Base-by-base conservation (phyloP, 2,797 vertebrate species). In the Rhynchotus rufescens region DNA sequence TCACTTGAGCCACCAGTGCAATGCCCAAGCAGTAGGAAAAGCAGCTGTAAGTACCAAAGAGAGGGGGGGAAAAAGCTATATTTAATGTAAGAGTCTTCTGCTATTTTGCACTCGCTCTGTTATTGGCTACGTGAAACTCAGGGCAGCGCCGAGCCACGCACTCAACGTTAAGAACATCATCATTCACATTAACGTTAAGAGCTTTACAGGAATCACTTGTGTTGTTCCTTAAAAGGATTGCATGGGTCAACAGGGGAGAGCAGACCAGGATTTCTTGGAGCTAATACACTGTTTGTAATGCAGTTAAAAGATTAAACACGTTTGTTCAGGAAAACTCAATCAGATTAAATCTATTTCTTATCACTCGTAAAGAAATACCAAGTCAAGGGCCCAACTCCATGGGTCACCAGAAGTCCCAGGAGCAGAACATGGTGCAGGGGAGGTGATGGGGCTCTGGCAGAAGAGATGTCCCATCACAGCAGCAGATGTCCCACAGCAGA, bases 301-400 rank as follows among this genome's bases (percentile, higher is more conserved):
- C 52, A 9, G 8, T 91, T 94, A 96, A 47, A 71, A 92, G 89
- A 94, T 82, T 59, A 87, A 87, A 87, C 10, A 3, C 47, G 47
- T 52, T 84, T 81, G 83, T 38, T 40, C 45, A 92, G 59, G 86
- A 79, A 90, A 77, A 92, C 47, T 61, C 21, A 84, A 84, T 82
- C 57, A 77, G 83, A 74, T 91, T 81, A 93, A 88, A 88, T 61
- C 40, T 47, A 62, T 20, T 76, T 71, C 71, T 92, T 87, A 84
- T 65, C 89, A 22, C 72, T 84, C 61, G 66, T 77, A 80, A 76
- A 74, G 80, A 36, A 79, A 56, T 2, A 38, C 72, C 38, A 64
- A 74, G 85, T 59, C 92, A 57, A 81, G 83, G 74, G 64, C 64
- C 74, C 80, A 60, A 1, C 36, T 73, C 56, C 0, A 16, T 2